A percentile compares a stretch with the other conserved stretches of the same genome.
Evolutionary conservation across 1,140 invertebrate species (phyloP).

Genomic region (Bradynema listronoti): DNA sequence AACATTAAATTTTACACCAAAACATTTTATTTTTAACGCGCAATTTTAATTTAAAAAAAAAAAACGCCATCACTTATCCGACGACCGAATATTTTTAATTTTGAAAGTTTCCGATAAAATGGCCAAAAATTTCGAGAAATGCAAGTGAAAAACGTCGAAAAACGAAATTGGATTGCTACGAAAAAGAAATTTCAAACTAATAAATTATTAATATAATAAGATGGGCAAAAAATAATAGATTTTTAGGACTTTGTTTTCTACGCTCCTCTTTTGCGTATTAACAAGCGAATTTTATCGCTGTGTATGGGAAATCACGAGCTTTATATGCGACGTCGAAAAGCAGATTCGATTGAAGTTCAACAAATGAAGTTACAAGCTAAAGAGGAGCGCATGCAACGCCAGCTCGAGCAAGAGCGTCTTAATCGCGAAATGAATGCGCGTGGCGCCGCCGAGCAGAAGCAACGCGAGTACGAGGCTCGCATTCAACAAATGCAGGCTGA

Average conservation of each 20-base stretch:
- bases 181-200: too few species aligned
- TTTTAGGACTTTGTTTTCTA: constrained; percentile 92
- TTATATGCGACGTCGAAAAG: constrained; percentile 89
- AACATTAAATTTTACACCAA: too few species aligned
- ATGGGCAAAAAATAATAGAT: too few species aligned
- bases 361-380: constrained; percentile 96
- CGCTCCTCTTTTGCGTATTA: constrained; percentile 87
- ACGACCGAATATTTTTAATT: too few species aligned
- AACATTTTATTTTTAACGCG: too few species aligned
- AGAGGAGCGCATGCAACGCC: constrained; percentile 46
- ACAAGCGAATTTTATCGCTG: constrained; percentile 91
- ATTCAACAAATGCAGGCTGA: constrained; percentile 67
- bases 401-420: constrained; percentile 53
- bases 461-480: constrained; percentile 62
- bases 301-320: constrained; percentile 97
- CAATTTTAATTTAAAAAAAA: too few species aligned
- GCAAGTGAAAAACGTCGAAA: too few species aligned
- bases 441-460: constrained; percentile 60
- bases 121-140: too few species aligned
- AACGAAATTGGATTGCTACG: too few species aligned
- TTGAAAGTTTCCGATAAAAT: too few species aligned
- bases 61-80: too few species aligned
- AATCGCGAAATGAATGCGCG: constrained; percentile 59
- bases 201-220: too few species aligned
- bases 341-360: constrained; percentile 92